Evolutionary conservation across 2,888 invertebrate genomes (phyloP).

Genomic region (Lysandra bellargus): DNA sequence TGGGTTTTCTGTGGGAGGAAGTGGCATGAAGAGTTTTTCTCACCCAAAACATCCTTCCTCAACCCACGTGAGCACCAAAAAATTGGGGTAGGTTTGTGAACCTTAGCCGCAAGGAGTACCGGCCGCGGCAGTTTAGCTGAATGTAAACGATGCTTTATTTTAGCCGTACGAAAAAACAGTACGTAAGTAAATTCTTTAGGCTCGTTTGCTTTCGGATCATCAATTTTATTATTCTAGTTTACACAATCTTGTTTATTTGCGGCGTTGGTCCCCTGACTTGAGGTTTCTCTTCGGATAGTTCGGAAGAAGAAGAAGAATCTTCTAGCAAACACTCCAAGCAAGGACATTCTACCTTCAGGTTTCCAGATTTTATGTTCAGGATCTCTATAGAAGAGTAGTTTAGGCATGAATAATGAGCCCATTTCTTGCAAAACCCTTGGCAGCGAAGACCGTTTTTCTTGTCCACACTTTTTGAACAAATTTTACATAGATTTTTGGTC

Average conservation of each 20-base stretch:
- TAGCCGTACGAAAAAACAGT: too few species aligned
- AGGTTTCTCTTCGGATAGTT: neutral
- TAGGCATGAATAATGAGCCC: constrained; percentile 59
- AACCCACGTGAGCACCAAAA: too few species aligned
- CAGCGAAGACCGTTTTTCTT: constrained; percentile 58
- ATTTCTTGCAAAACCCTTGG: constrained; percentile 58
- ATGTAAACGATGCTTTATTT: too few species aligned
- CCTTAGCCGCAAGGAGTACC: too few species aligned
- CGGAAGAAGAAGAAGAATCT: neutral
- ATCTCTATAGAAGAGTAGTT: constrained; percentile 57
- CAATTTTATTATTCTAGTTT: neutral
- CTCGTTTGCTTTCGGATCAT: neutral
- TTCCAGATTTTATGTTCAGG: constrained; percentile 54
- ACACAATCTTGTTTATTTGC: neutral
- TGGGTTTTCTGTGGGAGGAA: too few species aligned
- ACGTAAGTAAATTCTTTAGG: neutral
- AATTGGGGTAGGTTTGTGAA: too few species aligned
- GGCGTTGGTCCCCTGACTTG: neutral
- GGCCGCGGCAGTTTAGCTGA: too few species aligned
- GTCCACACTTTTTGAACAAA: constrained; percentile 51
- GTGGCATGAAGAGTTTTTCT: too few species aligned
- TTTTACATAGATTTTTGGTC: constrained; percentile 56
- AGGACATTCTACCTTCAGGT: constrained; percentile 55
- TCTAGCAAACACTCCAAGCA: constrained; percentile 52
- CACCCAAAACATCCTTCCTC: too few species aligned